These are phyloP conservation scores for Taeniopygia guttata DNA, from an alignment of 2,797 vertebrate species.

Conservation along the genomic window DNA sequence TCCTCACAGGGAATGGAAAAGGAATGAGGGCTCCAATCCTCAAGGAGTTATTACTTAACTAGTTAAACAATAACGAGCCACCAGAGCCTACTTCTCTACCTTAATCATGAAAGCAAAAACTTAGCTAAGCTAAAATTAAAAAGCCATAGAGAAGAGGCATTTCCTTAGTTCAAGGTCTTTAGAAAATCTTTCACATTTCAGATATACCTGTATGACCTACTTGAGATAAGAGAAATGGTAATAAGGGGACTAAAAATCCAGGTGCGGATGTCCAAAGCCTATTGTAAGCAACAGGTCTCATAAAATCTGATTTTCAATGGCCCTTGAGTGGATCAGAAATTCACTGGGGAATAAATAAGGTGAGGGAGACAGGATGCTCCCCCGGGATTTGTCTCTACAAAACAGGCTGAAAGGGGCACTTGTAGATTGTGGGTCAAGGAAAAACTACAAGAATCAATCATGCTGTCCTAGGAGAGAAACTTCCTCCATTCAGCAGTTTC, in stretches of 20 bases:
- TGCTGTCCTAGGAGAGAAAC: not conserved
- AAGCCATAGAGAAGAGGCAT: not conserved
- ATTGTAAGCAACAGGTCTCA: not conserved
- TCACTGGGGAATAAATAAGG: not conserved
- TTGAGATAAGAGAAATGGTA: not conserved
- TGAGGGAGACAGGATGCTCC: not conserved
- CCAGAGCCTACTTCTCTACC: not conserved
- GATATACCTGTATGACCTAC: not conserved
- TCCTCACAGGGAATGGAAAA: not conserved
- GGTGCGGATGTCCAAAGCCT: not conserved
- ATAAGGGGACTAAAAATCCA: not conserved
- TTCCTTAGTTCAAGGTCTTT: not conserved
- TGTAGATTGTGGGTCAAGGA: not conserved
- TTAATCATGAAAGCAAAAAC: not conserved
- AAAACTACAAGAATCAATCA: not conserved
- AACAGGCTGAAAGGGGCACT: not conserved
- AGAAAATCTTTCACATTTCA: not conserved
- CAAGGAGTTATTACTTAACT: not conserved
- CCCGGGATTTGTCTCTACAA: not conserved
- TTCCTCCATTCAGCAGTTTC: not conserved
- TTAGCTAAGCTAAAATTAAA: conserved; percentile 17
- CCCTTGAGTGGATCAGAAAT: not conserved
- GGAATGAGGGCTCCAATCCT: not conserved
- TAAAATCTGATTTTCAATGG: not conserved
- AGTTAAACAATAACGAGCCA: not conserved